Conservation (phyloP, 2,888 invertebrate species). For the Exephanes ischioxanthus region DNA sequence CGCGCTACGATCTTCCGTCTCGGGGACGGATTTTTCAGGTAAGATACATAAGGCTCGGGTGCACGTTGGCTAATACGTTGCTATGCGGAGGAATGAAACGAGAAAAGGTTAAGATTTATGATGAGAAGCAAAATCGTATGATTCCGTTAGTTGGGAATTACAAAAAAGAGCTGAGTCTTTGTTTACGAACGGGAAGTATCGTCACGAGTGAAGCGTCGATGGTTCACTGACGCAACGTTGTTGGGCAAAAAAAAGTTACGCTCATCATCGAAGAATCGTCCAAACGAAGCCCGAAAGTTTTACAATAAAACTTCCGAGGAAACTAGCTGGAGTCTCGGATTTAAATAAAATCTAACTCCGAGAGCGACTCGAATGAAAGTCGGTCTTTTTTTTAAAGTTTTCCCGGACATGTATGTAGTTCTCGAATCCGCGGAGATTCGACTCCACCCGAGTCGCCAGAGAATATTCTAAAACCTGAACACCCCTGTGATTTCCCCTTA, state of each 20-base stretch:
- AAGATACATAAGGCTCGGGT: conserved; percentile 18
- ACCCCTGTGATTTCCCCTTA: too few relatives aligned
- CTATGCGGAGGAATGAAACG: conserved; percentile 13
- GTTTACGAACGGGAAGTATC: too few relatives aligned
- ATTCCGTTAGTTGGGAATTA: neutral
- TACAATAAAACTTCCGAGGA: neutral
- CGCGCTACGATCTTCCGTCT: conserved; percentile 37
- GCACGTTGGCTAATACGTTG: neutral
- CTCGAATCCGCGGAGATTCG: too few relatives aligned
- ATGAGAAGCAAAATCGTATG: neutral
- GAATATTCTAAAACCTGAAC: too few relatives aligned
- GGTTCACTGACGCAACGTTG: too few relatives aligned
- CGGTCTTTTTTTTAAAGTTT: neutral
- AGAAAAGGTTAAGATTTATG: neutral
- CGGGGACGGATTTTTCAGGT: conserved; percentile 15
- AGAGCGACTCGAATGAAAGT: neutral
- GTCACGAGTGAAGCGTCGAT: too few relatives aligned
- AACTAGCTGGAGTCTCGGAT: neutral
- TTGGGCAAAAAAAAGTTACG: too few relatives aligned
- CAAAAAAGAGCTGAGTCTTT: neutral
- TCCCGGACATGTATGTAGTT: too few relatives aligned
- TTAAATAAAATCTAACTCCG: neutral
- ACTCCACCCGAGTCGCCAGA: too few relatives aligned
- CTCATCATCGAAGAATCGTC: neutral
- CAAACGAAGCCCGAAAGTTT: neutral